Conservation (phyloP, 1,140 invertebrate genomes). For the Orius insidiosus region DNA sequence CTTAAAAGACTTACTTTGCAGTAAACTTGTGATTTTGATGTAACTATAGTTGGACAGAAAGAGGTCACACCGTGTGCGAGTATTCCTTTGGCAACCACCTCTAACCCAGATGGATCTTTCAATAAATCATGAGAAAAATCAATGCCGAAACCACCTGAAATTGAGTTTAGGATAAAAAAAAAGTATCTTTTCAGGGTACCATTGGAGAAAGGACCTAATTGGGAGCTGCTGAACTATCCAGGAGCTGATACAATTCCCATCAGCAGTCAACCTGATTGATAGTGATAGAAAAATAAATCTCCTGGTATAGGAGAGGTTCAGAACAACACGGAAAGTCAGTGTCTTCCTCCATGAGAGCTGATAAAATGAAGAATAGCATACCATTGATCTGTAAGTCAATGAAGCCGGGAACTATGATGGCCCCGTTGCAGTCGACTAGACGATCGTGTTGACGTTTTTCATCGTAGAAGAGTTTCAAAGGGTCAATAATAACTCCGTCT, state of each 20-base stretch:
- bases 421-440: conserved; percentile 53
- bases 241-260: too few species aligned
- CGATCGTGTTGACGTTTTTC: conserved; percentile 58
- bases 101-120: conserved; percentile 55
- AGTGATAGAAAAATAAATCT: too few species aligned
- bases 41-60: conserved; percentile 95
- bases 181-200: too few species aligned
- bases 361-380: too few species aligned
- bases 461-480: conserved; percentile 81
- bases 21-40: conserved; percentile 66
- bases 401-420: conserved; percentile 78
- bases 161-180: too few species aligned
- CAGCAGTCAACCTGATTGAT: too few species aligned
- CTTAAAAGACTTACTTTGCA: conserved; percentile 32
- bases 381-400: conserved; percentile 97
- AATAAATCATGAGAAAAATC: conserved; percentile 77
- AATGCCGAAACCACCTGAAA: conserved; percentile 80
- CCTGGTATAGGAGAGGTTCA: too few species aligned
- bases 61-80: conserved; percentile 80
- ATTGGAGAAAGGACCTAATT: too few species aligned
- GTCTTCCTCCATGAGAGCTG: not conserved
- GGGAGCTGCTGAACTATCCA: too few species aligned
- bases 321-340: too few species aligned
- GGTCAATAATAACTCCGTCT: conserved; percentile 70
- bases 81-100: conserved; percentile 62